These are phyloP conservation scores for Erythrolamprus reginae DNA, from an alignment of 2,113 vertebrate species.

Conservation along the genomic window DNA sequence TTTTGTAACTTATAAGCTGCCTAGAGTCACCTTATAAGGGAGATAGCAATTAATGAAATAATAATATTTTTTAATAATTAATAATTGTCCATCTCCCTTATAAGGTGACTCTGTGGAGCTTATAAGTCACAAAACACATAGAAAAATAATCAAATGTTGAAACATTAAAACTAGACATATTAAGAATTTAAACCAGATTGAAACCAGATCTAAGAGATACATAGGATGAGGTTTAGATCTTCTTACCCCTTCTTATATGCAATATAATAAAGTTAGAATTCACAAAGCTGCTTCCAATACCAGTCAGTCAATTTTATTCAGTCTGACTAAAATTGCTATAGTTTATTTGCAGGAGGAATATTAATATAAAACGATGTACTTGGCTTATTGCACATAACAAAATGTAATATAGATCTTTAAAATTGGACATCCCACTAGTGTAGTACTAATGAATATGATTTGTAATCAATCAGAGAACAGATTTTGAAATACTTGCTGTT, in stretches of 20 bases:
- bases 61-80: too few relatives aligned
- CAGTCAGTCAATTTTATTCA: too few relatives aligned
- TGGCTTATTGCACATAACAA: neutral
- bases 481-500: neutral
- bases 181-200: neutral
- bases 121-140: neutral
- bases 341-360: neutral
- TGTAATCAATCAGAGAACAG: neutral
- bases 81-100: too few relatives aligned
- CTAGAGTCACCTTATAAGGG: too few relatives aligned
- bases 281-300: neutral
- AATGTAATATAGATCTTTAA: neutral
- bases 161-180: neutral
- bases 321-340: neutral
- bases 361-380: neutral
- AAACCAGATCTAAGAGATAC: neutral
- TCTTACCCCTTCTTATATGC: neutral
- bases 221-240: neutral
- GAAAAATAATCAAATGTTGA: neutral
- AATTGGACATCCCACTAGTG: neutral
- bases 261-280: neutral
- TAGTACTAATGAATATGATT: neutral
- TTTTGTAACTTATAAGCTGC: too few relatives aligned
- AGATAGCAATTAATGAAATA: too few relatives aligned
- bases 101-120: too few relatives aligned